Evolutionary conservation across 2,797 vertebrate species (phyloP).

Genomic region (Eidolon dupreanum): DNA sequence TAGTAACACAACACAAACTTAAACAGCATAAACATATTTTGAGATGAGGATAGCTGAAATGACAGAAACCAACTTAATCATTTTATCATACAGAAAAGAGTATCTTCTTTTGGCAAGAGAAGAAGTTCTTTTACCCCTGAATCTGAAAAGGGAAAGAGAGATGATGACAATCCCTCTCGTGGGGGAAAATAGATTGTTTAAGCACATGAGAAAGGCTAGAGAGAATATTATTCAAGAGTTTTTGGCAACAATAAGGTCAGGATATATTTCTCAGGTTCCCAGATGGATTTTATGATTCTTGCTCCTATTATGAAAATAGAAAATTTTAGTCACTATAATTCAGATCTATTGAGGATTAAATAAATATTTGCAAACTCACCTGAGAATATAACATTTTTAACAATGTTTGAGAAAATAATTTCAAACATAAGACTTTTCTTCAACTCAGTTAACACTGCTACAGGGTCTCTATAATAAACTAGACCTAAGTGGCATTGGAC

Average conservation of each 20-base stretch:
- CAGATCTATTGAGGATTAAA: neutral
- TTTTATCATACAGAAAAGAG: neutral
- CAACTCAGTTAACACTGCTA: neutral
- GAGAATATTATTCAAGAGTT: neutral
- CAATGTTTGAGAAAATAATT: neutral
- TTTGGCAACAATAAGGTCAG: conserved; percentile 2
- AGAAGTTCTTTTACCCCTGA: neutral
- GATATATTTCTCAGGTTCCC: neutral
- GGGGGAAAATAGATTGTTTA: neutral
- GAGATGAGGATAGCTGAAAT: neutral
- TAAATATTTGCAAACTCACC: neutral
- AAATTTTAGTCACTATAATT: neutral
- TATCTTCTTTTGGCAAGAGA: neutral
- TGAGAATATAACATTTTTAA: neutral
- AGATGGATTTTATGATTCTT: neutral
- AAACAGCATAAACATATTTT: neutral
- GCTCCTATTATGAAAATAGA: conserved; percentile 21
- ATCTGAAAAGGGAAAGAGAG: neutral
- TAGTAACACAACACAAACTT: neutral
- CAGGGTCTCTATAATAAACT: neutral
- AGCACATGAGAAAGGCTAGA: neutral
- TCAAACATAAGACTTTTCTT: neutral
- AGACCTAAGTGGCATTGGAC: neutral
- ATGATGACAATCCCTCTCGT: neutral
- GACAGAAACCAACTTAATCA: neutral